phyloP scores from a whole-genome alignment of 2,113 vertebrate genomes.

The Urocynchramus pylzowi region DNA sequence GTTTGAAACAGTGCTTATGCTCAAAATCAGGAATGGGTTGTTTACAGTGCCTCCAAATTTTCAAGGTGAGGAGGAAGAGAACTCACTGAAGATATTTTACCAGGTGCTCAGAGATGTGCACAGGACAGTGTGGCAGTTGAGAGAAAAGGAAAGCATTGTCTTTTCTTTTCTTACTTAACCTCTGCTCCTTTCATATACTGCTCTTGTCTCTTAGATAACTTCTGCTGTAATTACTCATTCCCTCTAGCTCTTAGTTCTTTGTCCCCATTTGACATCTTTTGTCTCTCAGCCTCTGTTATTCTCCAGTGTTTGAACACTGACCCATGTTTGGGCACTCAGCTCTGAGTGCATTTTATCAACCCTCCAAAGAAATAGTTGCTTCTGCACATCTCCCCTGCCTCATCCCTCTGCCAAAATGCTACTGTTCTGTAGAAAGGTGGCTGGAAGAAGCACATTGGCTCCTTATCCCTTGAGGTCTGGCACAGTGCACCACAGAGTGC shows the following conservation, averaged over 20 bases:
- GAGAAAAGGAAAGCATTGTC: neutral
- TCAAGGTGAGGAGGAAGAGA: neutral
- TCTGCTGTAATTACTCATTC: neutral
- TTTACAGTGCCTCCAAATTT: neutral
- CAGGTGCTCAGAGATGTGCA: neutral
- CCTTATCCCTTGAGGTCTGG: neutral
- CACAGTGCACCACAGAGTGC: neutral
- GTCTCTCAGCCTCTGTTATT: neutral
- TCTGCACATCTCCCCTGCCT: neutral
- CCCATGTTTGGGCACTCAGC: neutral
- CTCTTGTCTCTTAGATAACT: neutral
- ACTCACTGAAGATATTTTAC: neutral
- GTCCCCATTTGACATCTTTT: neutral
- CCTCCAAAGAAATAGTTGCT: neutral
- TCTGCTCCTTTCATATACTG: neutral
- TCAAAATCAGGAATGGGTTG: neutral
- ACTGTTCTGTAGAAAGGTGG: neutral
- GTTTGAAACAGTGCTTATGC: neutral
- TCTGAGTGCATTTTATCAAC: neutral
- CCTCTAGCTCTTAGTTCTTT: neutral
- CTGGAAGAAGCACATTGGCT: neutral
- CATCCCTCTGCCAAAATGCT: neutral
- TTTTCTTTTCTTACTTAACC: neutral
- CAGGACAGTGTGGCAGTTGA: neutral
- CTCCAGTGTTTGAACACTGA: fast-evolving